phyloP scores from a whole-genome alignment of 1,140 invertebrate species.

The Drosophila ironensis region DNA sequence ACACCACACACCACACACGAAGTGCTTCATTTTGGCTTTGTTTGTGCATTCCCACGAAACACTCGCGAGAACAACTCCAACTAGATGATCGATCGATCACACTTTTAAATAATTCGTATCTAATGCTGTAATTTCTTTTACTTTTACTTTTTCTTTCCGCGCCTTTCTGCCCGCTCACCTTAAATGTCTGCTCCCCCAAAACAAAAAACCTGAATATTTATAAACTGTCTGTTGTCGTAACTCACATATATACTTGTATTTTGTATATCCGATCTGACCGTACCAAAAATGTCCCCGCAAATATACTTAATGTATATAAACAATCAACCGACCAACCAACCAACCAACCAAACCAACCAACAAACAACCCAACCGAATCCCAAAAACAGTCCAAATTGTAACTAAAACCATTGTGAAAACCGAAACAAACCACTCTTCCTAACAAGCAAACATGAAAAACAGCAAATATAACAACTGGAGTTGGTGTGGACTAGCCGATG shows the following conservation, averaged over 20 bases:
- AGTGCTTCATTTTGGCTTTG: slow-evolving; percentile 36
- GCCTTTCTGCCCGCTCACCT: slow-evolving; percentile 47
- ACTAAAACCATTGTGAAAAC: slow-evolving; percentile 64
- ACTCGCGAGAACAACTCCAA: slow-evolving; percentile 21
- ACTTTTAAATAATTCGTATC: slow-evolving; percentile 70
- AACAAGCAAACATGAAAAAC: slow-evolving; percentile 34
- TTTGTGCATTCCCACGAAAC: slow-evolving; percentile 25
- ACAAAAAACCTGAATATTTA: slow-evolving; percentile 29
- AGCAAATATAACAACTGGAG: slow-evolving; percentile 46
- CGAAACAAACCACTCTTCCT: slow-evolving; percentile 32
- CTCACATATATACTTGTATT: slow-evolving; percentile 56
- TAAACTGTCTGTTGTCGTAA: slow-evolving; percentile 63
- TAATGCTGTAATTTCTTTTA: slow-evolving; percentile 80
- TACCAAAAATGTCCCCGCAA: slow-evolving; percentile 62
- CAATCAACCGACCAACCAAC: slow-evolving; percentile 31
- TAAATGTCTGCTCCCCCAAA: slow-evolving; percentile 66
- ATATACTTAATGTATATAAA: slow-evolving; percentile 31
- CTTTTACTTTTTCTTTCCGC: slow-evolving; percentile 76
- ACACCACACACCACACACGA: slow-evolving; percentile 4
- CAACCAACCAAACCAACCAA: slow-evolving; percentile 37
- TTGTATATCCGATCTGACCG: slow-evolving; percentile 67
- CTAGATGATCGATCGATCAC: slow-evolving; percentile 38
- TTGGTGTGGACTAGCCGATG: slow-evolving; percentile 35
- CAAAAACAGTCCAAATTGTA: slow-evolving; percentile 66
- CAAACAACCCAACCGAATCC: slow-evolving; percentile 49